Base-by-base conservation (phyloP, 1,140 invertebrate species). In the Diabrotica virgifera region DNA sequence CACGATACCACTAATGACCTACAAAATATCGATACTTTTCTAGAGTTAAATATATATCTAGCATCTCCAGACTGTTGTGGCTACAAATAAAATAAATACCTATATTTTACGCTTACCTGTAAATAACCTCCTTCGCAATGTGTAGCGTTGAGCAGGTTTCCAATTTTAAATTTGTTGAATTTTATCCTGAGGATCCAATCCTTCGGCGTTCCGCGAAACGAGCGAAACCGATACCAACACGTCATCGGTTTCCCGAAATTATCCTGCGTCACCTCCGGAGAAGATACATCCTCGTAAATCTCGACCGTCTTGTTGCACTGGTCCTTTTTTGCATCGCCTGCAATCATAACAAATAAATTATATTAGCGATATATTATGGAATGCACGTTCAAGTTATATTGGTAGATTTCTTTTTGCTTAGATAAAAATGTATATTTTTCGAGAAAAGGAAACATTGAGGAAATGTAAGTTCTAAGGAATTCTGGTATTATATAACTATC, bases 271-370 rank as follows among this genome's bases (percentile, higher is more conserved):
- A 95, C 87, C 65, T 91, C 87, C 11, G 93, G 93, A 63, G 89
- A 93, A 8, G 89, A 88, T 5, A 96, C 91, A 77, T 95, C 92
- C 74, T 95, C 92, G 79, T 94, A 94, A 62, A 95, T 92, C 72
- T 94, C 93, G 56, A 95, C 93, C 1, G 93, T 95, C 77, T 94
- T 94, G 80, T 95, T 95, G 80, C 93, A 96, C 71, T 92, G 89
- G 77, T 92, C 91, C 68, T 87, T 82, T 75, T 85, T 86, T 40
- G 80, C 79, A 70, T 90, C 88, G 76, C 81, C 85, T 86, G 78
- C 3, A 82, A 80, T 51, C 76, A 80, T 24, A 24, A 24, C 1
- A 24, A 24, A 24, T 24, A 24, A 24, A 24, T n/a, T n/a, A n/a
- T 24, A 24, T 24, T 24, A 24, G 24, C 1, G 4, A 24, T 24